Base-by-base conservation (phyloP, 2,113 vertebrate species). In the Calypte anna region DNA sequence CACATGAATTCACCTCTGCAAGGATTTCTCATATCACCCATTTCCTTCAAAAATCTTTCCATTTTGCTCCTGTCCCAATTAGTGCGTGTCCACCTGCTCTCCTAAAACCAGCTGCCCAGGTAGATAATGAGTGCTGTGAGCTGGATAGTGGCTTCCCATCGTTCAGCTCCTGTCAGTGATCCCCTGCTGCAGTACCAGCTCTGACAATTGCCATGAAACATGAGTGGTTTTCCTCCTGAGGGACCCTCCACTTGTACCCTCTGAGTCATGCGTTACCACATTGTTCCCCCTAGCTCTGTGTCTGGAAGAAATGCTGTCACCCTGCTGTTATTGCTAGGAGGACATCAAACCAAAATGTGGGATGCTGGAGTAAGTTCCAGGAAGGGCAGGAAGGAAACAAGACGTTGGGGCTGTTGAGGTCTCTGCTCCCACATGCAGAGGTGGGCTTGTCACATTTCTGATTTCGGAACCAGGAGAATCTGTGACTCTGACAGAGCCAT, bases 211-310 rank as follows among this genome's bases (percentile, higher is more conserved):
- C 48, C 30, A n/a, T 18, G 44, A 63, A 89, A 66, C 40, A 59
- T 0, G 2, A 57, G 14, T 3, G 7, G 0, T 22, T 86, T 84
- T 57, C 7, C n/a, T 54, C 7, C 43, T 5, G 51, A 75, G 58
- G 43, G 62, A 63, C 12, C 8, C 27, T 66, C 73, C 5, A 8
- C 15, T 59, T 5, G 4, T 22, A 28, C 40, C 51, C n/a, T 68
- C 57, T 0, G 5, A 51, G 25, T 38, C 58, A 46, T 31, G 53
- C 0, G 0, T 3, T 57, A 53, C n/a, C 58, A 48, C 0, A 0
- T 8, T 82, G 62, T 43, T 51, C 2, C 20, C 38, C 36, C 18
- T 18, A 27, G 28, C 27, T 78, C 55, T 61, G 24, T 12, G 20
- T 58, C 23, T 4, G 1, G 43, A 30, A 58, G 33, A 27, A 51